These are phyloP conservation scores for Elaphurus davidianus DNA, from an alignment of 2,113 vertebrate species.

Conservation along the genomic window DNA sequence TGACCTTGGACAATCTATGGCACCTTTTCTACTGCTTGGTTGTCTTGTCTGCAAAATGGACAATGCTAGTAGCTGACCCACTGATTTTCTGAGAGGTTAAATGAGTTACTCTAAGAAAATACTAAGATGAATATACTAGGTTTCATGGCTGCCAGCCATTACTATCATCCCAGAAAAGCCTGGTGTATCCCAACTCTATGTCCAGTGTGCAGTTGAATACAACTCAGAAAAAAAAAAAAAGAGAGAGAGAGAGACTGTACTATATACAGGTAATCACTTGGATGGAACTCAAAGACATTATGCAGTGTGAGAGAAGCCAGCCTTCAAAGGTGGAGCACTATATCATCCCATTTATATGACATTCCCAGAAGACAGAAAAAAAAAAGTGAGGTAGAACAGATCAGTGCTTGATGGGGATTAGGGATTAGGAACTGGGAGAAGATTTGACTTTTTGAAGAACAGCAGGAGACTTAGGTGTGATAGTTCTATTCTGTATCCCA, in stretches of 20 bases:
- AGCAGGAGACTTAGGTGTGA: neutral
- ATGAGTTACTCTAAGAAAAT: neutral
- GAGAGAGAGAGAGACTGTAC: neutral
- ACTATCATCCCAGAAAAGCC: neutral
- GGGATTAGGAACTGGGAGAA: neutral
- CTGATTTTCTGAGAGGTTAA: neutral
- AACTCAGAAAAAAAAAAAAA: neutral
- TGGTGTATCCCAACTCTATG: accelerated
- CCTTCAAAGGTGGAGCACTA: neutral
- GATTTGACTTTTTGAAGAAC: neutral
- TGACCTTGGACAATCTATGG: neutral
- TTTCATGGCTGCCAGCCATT: neutral
- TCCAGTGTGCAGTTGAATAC: accelerated
- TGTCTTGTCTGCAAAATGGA: neutral
- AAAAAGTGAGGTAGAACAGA: neutral
- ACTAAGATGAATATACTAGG: neutral
- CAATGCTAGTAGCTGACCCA: accelerated
- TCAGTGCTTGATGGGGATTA: too few relatives aligned
- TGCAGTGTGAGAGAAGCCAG: neutral
- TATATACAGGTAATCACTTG: neutral
- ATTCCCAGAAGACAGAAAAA: neutral
- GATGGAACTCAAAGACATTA: neutral
- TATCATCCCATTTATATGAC: neutral
- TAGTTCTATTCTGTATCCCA: neutral
- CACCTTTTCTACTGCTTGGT: neutral